Percentiles rank a stretch among this genome's conserved stretches.
Conservation (phyloP, 2,888 invertebrate species). For the Drosophila macrospina region DNA sequence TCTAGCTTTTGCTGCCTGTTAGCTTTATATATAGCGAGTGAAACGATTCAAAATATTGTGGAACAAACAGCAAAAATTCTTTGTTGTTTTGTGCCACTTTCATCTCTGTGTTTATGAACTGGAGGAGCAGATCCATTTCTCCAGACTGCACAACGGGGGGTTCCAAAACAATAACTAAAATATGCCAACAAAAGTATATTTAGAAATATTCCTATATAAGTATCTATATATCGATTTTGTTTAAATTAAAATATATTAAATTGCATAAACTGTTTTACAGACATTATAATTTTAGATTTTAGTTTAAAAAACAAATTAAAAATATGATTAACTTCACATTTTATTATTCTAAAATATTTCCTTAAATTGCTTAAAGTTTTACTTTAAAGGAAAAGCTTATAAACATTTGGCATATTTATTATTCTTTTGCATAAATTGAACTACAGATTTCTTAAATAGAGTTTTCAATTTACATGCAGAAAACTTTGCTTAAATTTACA, state of each 20-base stretch:
- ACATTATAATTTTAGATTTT: too few species aligned
- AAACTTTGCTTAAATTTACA: neutral
- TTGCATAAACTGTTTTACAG: too few species aligned
- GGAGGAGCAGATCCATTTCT: slow-evolving; percentile 34
- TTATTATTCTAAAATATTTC: too few species aligned
- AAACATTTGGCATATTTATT: too few species aligned
- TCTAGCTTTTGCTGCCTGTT: slow-evolving; percentile 48
- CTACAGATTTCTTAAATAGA: too few species aligned
- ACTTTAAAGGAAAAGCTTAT: too few species aligned
- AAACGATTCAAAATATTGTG: slow-evolving; percentile 46
- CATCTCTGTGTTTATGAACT: slow-evolving; percentile 24
- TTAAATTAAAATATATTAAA: too few species aligned
- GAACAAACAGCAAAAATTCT: slow-evolving; percentile 1
- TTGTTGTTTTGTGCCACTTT: slow-evolving; percentile 38
- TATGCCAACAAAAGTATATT: neutral
- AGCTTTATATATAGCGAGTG: slow-evolving; percentile 37
- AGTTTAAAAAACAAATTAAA: too few species aligned
- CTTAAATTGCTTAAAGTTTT: too few species aligned
- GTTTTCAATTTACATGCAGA: too few species aligned
- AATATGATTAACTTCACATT: too few species aligned
- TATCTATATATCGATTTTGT: neutral
- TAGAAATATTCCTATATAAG: neutral
- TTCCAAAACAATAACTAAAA: slow-evolving; percentile 3
- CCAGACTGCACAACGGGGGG: slow-evolving; percentile 24
- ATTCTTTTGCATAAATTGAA: too few species aligned